phyloP scores from a whole-genome alignment of 2,113 vertebrate genomes.

The Percina caprodes region DNA sequence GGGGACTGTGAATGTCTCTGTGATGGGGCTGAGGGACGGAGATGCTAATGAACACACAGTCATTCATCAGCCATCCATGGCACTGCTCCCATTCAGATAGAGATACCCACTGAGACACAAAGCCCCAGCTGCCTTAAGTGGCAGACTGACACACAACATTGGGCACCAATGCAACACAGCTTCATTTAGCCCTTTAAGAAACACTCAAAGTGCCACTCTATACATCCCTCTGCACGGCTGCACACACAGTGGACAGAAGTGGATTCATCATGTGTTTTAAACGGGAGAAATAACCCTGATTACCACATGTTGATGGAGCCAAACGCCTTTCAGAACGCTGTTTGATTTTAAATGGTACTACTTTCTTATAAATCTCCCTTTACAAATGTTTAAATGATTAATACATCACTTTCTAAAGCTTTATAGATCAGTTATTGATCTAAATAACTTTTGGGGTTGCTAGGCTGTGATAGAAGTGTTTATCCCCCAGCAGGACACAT shows the following conservation, averaged over 20 bases:
- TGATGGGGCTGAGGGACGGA: constrained; percentile 61
- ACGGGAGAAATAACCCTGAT: constrained; percentile 41
- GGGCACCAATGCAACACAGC: constrained; percentile 68
- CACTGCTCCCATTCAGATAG: constrained; percentile 69
- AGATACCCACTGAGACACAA: constrained; percentile 75
- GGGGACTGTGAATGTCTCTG: constrained; percentile 72
- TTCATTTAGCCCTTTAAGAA: constrained; percentile 71
- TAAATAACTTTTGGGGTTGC: not conserved
- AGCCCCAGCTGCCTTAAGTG: constrained; percentile 74
- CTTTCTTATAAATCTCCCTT: not conserved
- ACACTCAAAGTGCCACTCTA: constrained; percentile 56
- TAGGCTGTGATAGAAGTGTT: not conserved
- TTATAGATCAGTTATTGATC: not conserved
- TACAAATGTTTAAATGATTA: not conserved
- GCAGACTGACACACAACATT: constrained; percentile 67
- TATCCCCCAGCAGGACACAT: not conserved
- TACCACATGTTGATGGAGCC: constrained; percentile 27
- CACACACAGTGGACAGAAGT: constrained; percentile 58
- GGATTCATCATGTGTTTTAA: constrained; percentile 73
- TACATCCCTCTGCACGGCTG: constrained; percentile 47
- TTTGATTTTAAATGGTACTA: constrained; percentile 26
- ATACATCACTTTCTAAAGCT: not conserved
- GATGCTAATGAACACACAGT: constrained; percentile 61
- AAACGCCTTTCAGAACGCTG: constrained; percentile 14
- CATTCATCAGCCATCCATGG: constrained; percentile 78